These are phyloP conservation scores for Nymphalis io DNA, from an alignment of 1,140 invertebrate species.

Conservation along the genomic window DNA sequence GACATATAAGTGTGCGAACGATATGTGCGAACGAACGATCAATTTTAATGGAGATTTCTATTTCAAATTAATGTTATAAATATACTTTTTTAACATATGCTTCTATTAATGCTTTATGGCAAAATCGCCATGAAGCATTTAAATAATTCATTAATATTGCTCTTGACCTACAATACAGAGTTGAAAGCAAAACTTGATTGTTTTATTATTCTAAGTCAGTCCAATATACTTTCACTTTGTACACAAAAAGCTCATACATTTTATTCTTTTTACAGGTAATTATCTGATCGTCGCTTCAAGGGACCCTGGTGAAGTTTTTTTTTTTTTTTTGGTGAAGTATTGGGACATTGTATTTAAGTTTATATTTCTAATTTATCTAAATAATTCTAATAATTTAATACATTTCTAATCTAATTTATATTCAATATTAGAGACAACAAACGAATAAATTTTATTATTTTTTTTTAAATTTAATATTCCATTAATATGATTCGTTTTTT, in stretches of 20 bases:
- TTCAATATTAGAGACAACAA: no score
- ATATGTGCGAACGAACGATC: no score
- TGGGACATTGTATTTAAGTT: no score
- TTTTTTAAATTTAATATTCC: no score
- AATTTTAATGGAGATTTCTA: not conserved
- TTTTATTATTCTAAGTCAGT: slow-evolving; percentile 18
- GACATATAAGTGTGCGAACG: no score
- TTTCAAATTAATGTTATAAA: not conserved
- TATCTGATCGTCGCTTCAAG: not conserved
- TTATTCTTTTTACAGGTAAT: not conserved
- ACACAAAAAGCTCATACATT: not conserved
- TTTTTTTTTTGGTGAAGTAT: not conserved
- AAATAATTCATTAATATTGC: slow-evolving; percentile 4
- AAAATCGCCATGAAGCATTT: no score
- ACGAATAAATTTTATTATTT: no score
- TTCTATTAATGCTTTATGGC: not conserved
- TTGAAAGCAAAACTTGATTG: slow-evolving; percentile 34
- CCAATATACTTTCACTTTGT: slow-evolving; percentile 26
- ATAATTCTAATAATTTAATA: no score
- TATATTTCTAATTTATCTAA: no score
- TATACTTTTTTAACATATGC: slow-evolving; percentile 6
- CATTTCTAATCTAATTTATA: no score
- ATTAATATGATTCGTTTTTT: no score
- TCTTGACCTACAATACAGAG: slow-evolving; percentile 29
- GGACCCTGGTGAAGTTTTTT: not conserved